A percentile compares a stretch with the other conserved stretches of the same genome.
Evolutionary conservation across 2,797 vertebrate genomes (phyloP).

Genomic region (Labeo calbasu): DNA sequence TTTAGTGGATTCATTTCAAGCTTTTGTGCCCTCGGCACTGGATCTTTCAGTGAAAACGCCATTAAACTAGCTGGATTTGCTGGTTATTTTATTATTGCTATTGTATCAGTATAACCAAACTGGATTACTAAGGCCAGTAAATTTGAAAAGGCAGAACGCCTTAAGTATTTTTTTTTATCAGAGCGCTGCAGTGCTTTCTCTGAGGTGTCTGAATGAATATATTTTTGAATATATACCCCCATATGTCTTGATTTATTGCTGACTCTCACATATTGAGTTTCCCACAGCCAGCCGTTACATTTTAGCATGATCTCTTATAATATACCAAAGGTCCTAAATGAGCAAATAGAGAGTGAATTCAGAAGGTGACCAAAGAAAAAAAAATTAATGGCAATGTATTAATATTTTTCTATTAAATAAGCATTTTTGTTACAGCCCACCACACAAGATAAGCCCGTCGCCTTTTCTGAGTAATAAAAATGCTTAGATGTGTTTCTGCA

Average conservation of each 20-base stretch:
- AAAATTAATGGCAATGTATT: neutral
- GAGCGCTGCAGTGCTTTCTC: neutral
- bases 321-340: neutral
- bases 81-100: slow-evolving; percentile 36
- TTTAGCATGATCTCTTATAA: neutral
- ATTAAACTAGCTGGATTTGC: slow-evolving; percentile 42
- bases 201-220: slow-evolving; percentile 33
- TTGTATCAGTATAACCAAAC: slow-evolving; percentile 22
- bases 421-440: neutral
- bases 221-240: neutral
- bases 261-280: slow-evolving; percentile 17
- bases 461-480: neutral
- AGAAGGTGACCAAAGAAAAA: neutral
- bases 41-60: slow-evolving; percentile 12
- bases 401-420: neutral
- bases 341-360: neutral
- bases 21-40: slow-evolving; percentile 15
- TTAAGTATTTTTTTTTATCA: neutral
- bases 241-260: slow-evolving; percentile 33
- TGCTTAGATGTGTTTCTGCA: too few species aligned
- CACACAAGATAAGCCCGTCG: neutral
- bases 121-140: slow-evolving; percentile 25
- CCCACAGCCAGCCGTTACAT: neutral
- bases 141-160: slow-evolving; percentile 37
- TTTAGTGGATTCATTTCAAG: slow-evolving; percentile 35